Conservation (phyloP, 2,113 vertebrate species). For the Ancistrus triradiatus region DNA sequence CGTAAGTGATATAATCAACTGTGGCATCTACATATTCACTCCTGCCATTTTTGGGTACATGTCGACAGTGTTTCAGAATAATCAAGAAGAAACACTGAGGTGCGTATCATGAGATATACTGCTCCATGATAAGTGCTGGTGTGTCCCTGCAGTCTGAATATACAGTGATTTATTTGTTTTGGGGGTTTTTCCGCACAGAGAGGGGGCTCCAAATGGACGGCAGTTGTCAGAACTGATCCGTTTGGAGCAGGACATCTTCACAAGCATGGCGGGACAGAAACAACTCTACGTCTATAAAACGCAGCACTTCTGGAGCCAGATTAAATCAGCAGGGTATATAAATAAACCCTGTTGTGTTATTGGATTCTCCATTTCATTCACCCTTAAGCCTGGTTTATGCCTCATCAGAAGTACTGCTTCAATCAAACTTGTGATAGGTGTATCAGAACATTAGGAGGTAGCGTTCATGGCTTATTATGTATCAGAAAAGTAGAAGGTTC, state of each 20-base stretch:
- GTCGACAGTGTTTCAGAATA: slow-evolving; percentile 83
- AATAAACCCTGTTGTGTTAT: neutral
- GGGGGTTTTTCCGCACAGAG: too few relatives aligned
- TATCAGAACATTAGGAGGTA: too few relatives aligned
- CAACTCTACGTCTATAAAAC: slow-evolving; percentile 90
- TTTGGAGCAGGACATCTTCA: slow-evolving; percentile 95
- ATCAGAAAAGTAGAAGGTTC: too few relatives aligned
- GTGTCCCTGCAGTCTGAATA: too few relatives aligned
- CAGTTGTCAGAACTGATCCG: slow-evolving; percentile 88
- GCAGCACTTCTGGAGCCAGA: slow-evolving; percentile 95
- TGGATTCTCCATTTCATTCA: too few relatives aligned
- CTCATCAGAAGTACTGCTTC: too few relatives aligned
- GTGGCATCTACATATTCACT: slow-evolving; percentile 92
- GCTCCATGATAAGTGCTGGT: too few relatives aligned
- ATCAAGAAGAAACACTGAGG: slow-evolving; percentile 83
- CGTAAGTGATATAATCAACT: slow-evolving; percentile 97
- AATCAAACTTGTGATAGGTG: too few relatives aligned
- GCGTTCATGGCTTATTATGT: too few relatives aligned
- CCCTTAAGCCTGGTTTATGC: too few relatives aligned
- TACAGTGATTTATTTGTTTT: neutral
- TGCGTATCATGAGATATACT: slow-evolving; percentile 78
- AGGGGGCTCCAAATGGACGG: slow-evolving; percentile 80
- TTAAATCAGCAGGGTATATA: slow-evolving; percentile 95
- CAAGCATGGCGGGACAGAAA: slow-evolving; percentile 79
- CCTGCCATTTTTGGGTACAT: slow-evolving; percentile 91